Evolutionary conservation across 2,113 vertebrate species (phyloP), one percentile per base, ranked within the genome.

Genomic region (Phocoena sinus): DNA sequence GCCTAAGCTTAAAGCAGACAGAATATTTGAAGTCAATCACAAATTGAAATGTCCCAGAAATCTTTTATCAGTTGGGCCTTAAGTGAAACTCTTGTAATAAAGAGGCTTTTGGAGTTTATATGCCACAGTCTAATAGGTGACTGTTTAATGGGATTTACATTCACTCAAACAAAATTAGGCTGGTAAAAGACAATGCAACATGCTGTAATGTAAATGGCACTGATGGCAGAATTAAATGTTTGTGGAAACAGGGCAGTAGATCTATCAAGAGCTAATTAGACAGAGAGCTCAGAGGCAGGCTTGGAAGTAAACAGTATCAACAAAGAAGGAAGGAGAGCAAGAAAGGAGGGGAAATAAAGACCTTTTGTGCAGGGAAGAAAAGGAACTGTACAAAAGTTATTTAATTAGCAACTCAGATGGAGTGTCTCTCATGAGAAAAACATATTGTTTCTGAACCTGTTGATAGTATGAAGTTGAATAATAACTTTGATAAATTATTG

Each of bases 181-280:
- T 98, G 96, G 98, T 99, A 98, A 99, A 98, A 99, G 99, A 99
- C 98, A 99, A 98, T 98, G 97, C 97, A 98, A 99, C 98, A 98
- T 91, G 98, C 98, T 98, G 98, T 97, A 98, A 98, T 97, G 98
- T 99, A 99, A 99, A 99, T 98, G 98, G 98, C 98, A 96, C 97
- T 99, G 99, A 99, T 93, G 91, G 99, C 98, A 98, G 98, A 98
- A 99, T 99, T 99, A 99, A 99, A 98, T 99, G 98, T 99, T 99
- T 98, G 98, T 99, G 98, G 98, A 99, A 99, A 99, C 98, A 98
- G 97, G 98, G 98, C 98, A 98, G 98, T 94, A 95, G 98, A 99
- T 99, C 98, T 99, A 99, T 99, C 99, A 99, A 98, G 98, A 98
- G 98, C 99, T 99, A 99, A 99, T 99, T 99, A 99, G 99, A 98